Evolutionary conservation across 2,888 invertebrate species (phyloP).

Genomic region (Malthinus flaveolus): DNA sequence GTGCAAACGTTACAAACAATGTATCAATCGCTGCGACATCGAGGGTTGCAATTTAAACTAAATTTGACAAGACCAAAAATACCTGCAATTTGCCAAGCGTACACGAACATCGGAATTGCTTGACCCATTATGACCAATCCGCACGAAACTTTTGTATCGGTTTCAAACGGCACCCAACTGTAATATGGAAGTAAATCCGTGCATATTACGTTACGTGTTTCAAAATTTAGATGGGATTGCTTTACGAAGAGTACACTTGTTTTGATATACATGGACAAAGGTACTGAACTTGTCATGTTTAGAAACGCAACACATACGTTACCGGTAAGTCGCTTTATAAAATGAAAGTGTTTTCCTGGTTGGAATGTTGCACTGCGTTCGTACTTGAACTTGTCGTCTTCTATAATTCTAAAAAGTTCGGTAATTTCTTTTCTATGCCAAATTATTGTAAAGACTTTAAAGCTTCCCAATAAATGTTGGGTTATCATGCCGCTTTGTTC

Average conservation of each 20-base stretch:
- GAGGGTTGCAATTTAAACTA: background rate
- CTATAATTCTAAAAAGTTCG: constrained; percentile 15
- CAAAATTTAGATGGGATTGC: background rate
- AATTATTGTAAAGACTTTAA: constrained; percentile 33
- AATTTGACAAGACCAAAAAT: background rate
- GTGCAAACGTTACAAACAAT: constrained; percentile 35
- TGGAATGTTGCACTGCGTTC: constrained; percentile 12
- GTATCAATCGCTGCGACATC: constrained; percentile 34
- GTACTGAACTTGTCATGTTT: constrained; percentile 2
- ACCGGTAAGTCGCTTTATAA: constrained; percentile 21
- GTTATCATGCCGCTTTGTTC: constrained; percentile 35
- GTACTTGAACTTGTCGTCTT: constrained; percentile 24
- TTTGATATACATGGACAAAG: background rate
- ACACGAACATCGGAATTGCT: constrained; percentile 3
- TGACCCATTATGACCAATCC: background rate
- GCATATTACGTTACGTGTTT: background rate
- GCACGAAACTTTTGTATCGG: background rate
- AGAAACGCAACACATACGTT: constrained; percentile 21
- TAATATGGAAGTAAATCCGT: constrained; percentile 10
- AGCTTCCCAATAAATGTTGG: constrained; percentile 34
- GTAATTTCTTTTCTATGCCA: constrained; percentile 19
- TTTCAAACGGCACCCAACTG: constrained; percentile 21
- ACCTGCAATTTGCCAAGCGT: constrained; percentile 13
- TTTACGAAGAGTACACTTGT: background rate
- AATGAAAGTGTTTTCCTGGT: constrained; percentile 11